phyloP scores from a whole-genome alignment of 2,888 invertebrate species.

The Oeneis ivallda region DNA sequence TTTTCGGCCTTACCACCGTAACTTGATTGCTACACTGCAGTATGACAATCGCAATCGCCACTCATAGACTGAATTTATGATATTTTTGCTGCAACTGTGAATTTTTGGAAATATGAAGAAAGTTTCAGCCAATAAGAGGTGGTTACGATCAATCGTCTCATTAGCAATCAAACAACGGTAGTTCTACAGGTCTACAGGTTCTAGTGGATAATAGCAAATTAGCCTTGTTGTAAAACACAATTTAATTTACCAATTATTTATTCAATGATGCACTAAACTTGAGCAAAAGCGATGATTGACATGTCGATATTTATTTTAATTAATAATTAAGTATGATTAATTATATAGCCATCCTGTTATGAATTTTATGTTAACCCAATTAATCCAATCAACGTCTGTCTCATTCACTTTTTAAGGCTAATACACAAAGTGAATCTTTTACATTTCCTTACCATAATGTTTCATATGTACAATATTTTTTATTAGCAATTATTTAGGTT shows the following conservation, averaged over 20 bases:
- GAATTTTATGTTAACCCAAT: background rate
- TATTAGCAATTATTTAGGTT: background rate
- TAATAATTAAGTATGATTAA: background rate
- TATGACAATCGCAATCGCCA: too few species aligned
- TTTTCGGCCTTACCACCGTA: too few species aligned
- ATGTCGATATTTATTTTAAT: background rate
- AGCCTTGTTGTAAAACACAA: background rate
- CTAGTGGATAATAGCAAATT: background rate
- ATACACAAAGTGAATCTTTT: background rate
- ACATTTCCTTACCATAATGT: conserved; percentile 1
- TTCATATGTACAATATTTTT: background rate
- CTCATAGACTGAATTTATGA: too few species aligned
- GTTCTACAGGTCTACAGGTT: background rate
- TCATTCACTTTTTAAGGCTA: conserved; percentile 3
- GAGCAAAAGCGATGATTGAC: background rate
- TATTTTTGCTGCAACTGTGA: too few species aligned
- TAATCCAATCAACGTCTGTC: background rate
- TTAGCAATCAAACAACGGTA: too few species aligned
- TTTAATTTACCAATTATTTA: too few species aligned
- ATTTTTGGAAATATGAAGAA: too few species aligned
- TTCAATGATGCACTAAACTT: background rate
- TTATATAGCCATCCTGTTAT: background rate
- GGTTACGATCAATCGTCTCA: too few species aligned
- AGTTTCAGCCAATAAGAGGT: too few species aligned
- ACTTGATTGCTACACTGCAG: too few species aligned